phyloP scores from a whole-genome alignment of 2,113 vertebrate genomes.

The Mastomys natalensis region DNA sequence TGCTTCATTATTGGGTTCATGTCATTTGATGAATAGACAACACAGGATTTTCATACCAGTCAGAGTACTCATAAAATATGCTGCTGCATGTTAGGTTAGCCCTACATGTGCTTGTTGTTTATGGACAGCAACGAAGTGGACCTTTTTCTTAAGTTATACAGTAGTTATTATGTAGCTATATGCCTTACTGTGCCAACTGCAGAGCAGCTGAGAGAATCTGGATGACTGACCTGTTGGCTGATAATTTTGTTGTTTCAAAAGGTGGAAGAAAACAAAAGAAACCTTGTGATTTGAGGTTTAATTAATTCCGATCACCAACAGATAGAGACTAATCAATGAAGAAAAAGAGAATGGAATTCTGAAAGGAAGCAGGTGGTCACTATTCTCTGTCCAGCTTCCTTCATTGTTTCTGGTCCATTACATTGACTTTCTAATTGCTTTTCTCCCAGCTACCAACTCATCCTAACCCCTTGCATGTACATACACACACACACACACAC shows the following conservation, averaged over 20 bases:
- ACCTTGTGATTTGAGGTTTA: neutral
- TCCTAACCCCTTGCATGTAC: too few species aligned
- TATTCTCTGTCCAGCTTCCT: neutral
- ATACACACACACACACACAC: too few species aligned
- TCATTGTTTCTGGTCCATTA: neutral
- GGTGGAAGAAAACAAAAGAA: neutral
- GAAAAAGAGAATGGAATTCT: neutral
- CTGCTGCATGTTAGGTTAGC: too few species aligned
- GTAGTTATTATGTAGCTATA: neutral
- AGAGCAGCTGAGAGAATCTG: neutral
- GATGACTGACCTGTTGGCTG: neutral
- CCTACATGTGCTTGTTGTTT: neutral
- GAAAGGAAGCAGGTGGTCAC: neutral
- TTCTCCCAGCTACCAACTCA: neutral
- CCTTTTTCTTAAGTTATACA: neutral
- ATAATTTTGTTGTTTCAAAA: neutral
- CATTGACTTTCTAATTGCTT: neutral
- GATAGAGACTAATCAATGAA: neutral
- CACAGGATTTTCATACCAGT: neutral
- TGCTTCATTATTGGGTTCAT: neutral
- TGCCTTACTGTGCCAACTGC: neutral
- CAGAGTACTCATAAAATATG: neutral
- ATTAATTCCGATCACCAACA: neutral
- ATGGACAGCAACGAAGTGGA: neutral
- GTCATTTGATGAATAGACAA: neutral